Evolutionary conservation across 2,797 vertebrate genomes (phyloP).

Genomic region (Darevskia nairensis): DNA sequence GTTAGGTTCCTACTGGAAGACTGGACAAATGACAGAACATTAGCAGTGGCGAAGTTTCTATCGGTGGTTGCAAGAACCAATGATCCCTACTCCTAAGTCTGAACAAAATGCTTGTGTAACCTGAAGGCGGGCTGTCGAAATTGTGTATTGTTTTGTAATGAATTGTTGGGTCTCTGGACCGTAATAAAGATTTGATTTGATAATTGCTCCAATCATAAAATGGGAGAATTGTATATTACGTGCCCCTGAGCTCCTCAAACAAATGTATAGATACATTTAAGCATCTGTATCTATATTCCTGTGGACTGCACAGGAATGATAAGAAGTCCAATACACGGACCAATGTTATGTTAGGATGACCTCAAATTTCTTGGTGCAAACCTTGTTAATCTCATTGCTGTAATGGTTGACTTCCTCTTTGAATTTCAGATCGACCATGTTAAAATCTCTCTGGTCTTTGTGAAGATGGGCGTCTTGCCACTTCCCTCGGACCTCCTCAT

Average conservation of each 20-base stretch:
- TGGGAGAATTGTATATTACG: background rate
- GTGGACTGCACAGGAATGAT: background rate
- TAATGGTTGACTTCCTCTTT: constrained; percentile 94
- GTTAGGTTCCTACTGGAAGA: too few relatives aligned
- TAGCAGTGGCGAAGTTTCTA: too few relatives aligned
- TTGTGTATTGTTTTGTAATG: too few relatives aligned
- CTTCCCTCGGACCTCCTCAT: constrained; percentile 82
- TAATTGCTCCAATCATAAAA: background rate
- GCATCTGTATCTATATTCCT: background rate
- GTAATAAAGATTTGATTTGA: too few relatives aligned
- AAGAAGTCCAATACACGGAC: constrained; percentile 4
- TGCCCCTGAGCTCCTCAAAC: background rate
- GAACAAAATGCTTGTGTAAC: too few relatives aligned
- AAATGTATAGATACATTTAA: background rate
- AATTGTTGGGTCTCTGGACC: too few relatives aligned
- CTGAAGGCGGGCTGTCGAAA: too few relatives aligned
- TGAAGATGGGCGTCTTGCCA: constrained; percentile 96
- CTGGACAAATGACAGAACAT: too few relatives aligned
- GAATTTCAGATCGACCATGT: constrained; percentile 94
- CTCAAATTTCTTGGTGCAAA: constrained; percentile 63
- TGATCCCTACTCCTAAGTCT: too few relatives aligned
- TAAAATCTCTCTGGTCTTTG: constrained; percentile 94
- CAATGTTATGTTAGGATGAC: background rate
- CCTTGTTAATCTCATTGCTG: constrained; percentile 97
- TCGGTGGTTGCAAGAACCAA: too few relatives aligned